A percentile compares a stretch with the other conserved stretches of the same genome.
phyloP scores from a whole-genome alignment of 2,113 vertebrate genomes.

The Puntigrus tetrazona region DNA sequence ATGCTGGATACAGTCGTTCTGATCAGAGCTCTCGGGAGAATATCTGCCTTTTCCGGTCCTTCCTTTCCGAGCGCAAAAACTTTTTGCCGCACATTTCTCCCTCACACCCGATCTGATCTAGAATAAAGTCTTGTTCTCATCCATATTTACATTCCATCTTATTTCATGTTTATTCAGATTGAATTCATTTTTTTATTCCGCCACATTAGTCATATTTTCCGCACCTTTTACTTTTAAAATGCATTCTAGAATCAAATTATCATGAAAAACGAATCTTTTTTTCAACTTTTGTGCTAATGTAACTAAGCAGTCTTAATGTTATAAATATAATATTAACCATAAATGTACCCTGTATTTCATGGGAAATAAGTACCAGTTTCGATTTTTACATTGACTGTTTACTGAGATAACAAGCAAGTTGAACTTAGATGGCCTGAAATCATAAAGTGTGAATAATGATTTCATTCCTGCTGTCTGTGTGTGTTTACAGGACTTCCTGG shows the following conservation, averaged over 20 bases:
- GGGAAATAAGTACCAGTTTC: not conserved
- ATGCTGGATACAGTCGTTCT: not conserved
- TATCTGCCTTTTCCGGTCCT: not conserved
- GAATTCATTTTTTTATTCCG: not conserved
- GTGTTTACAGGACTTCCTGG: conserved; percentile 89
- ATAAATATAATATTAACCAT: not conserved
- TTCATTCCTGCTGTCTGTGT: conserved; percentile 37
- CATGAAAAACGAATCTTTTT: not conserved
- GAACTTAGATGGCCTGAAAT: not conserved
- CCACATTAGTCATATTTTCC: not conserved
- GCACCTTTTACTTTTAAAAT: not conserved
- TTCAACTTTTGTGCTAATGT: not conserved
- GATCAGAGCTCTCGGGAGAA: not conserved
- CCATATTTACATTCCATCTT: not conserved
- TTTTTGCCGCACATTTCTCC: not conserved
- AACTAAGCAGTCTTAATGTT: not conserved
- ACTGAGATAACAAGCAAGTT: not conserved
- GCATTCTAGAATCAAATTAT: no score
- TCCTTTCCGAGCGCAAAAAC: not conserved
- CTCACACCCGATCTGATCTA: not conserved
- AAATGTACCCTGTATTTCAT: not conserved
- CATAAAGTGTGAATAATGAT: no score
- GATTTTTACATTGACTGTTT: not conserved
- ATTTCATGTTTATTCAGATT: not conserved
- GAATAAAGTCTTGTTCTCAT: not conserved